These are phyloP conservation scores for Agrochola litura DNA, from an alignment of 2,888 invertebrate species.

Conservation along the genomic window DNA sequence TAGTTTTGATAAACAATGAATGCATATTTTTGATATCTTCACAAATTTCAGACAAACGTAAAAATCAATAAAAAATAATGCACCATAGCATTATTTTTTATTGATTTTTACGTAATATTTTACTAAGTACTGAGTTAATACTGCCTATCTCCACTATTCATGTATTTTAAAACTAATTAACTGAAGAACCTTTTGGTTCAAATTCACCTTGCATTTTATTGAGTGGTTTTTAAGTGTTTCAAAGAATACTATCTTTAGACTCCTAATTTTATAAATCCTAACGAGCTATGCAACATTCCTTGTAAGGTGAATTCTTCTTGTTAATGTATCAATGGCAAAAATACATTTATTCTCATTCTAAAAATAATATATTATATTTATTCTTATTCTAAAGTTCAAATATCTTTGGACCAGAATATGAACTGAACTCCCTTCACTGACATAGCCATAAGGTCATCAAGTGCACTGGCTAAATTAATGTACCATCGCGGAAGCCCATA, in stretches of 20 bases:
- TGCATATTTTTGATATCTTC: neutral
- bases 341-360: neutral
- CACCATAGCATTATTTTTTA: neutral
- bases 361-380: neutral
- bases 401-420: neutral
- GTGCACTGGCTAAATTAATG: neutral
- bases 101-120: neutral
- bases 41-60: neutral
- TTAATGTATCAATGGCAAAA: neutral
- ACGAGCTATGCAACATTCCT: neutral
- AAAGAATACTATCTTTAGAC: no score
- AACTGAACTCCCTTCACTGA: no score
- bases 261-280: neutral
- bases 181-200: neutral
- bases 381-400: neutral
- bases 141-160: neutral
- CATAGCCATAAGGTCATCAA: neutral
- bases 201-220: neutral
- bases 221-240: neutral
- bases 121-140: neutral
- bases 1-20: constrained; percentile 13
- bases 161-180: neutral
- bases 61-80: no score
- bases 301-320: neutral
- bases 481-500: no score